Evolutionary conservation across 2,888 invertebrate genomes (phyloP).

Genomic region (Drosophila pegasa): DNA sequence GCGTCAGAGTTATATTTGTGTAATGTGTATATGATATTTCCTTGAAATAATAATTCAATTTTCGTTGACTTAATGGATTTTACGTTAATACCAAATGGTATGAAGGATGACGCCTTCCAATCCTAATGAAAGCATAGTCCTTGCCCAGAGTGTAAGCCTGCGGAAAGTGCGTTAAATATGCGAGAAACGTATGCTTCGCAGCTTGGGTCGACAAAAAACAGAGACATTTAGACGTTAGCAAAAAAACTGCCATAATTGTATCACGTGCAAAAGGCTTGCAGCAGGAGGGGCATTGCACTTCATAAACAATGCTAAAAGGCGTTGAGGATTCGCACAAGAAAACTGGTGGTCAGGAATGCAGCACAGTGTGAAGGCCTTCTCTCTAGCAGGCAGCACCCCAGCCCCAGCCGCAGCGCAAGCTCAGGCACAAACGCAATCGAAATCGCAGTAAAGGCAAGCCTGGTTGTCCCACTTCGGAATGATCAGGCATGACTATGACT

Average conservation of each 20-base stretch:
- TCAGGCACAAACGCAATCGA: background rate
- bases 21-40: background rate
- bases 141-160: background rate
- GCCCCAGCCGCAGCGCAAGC: slow-evolving; percentile 8
- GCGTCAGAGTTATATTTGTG: background rate
- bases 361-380: slow-evolving; percentile 48
- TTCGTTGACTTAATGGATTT: background rate
- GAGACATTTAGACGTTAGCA: slow-evolving; percentile 35
- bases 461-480: slow-evolving; percentile 64
- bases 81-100: no score
- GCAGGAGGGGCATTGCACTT: slow-evolving; percentile 67
- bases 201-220: slow-evolving; percentile 36
- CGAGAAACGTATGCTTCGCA: slow-evolving; percentile 72
- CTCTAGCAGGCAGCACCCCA: slow-evolving; percentile 20
- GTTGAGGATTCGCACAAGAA: slow-evolving; percentile 67
- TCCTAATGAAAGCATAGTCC: background rate
- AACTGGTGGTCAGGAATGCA: slow-evolving; percentile 66
- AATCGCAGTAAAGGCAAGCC: slow-evolving; percentile 16
- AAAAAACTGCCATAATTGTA: slow-evolving; percentile 83
- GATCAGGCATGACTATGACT: slow-evolving; percentile 83
- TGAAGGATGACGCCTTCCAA: background rate
- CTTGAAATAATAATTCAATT: background rate
- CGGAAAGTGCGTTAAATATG: slow-evolving; percentile 65
- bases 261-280: slow-evolving; percentile 73
- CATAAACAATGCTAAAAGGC: slow-evolving; percentile 81